Percentiles rank a stretch among this genome's conserved stretches.
These are phyloP conservation scores for Oxycera nigricornis DNA, from an alignment of 2,888 invertebrate species.

Conservation along the genomic window DNA sequence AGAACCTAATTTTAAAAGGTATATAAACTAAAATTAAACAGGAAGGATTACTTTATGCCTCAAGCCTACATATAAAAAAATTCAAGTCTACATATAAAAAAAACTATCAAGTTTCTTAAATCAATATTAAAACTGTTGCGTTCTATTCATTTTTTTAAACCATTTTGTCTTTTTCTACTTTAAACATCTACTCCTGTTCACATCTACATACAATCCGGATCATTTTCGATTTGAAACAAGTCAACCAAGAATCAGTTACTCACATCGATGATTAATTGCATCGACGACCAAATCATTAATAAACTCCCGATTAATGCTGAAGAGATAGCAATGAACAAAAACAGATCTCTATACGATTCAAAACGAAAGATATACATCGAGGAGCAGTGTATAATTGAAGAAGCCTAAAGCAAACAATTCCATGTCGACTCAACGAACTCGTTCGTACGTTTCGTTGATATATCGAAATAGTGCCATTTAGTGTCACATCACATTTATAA, in stretches of 20 bases:
- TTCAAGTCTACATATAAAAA: too few relatives aligned
- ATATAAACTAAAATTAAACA: too few relatives aligned
- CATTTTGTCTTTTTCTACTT: neutral
- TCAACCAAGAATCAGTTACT: slow-evolving; percentile 35
- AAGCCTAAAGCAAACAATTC: slow-evolving; percentile 10
- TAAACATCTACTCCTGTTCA: neutral
- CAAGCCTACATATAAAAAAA: too few relatives aligned
- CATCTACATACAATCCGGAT: neutral
- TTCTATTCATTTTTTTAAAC: neutral
- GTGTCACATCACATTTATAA: slow-evolving; percentile 49
- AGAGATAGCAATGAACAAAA: neutral
- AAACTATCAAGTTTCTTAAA: too few relatives aligned
- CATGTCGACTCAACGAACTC: neutral
- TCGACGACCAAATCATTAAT: slow-evolving; percentile 41
- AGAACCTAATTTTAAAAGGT: too few relatives aligned
- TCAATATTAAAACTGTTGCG: neutral
- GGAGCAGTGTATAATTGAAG: slow-evolving; percentile 5
- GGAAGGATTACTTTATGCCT: too few relatives aligned
- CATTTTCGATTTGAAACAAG: slow-evolving; percentile 4
- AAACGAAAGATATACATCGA: neutral
- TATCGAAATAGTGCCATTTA: slow-evolving; percentile 47
- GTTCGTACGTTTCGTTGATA: slow-evolving; percentile 32
- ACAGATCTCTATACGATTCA: neutral
- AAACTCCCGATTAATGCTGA: slow-evolving; percentile 36
- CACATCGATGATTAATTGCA: slow-evolving; percentile 44